Evolutionary conservation across 2,888 invertebrate genomes (phyloP), one percentile per base, ranked within the genome.

Genomic region (Amiota mariae): DNA sequence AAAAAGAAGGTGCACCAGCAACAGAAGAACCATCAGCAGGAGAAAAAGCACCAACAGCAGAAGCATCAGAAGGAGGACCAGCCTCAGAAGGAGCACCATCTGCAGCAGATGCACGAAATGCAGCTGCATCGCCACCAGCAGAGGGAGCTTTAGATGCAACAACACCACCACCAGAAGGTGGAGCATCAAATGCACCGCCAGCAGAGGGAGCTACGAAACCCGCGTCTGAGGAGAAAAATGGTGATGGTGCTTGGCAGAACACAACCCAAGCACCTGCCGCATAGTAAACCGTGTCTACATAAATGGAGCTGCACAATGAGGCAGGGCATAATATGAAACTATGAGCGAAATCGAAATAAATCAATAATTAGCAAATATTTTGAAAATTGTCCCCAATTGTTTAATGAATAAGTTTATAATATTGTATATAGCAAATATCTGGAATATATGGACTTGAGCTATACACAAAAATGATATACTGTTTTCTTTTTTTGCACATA

Each of bases 61-160:
- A 46, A 49, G 8, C 64, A 1, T n/a, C 8, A 64, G 46, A 36
- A 4, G 64, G 9, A 46, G n/a, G n/a, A n/a, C n/a, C n/a, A n/a
- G n/a, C n/a, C n/a, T n/a, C n/a, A n/a, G n/a, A n/a, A n/a, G 47
- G 47, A 9, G 12, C 64, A 46, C 64, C 64, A 64, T 13, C 1
- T 2, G 48, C n/a, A 9, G 70, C 67, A 18, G 24, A n/a, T n/a
- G n/a, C n/a, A n/a, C n/a, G n/a, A n/a, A n/a, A n/a, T n/a, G n/a
- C n/a, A n/a, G n/a, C n/a, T n/a, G n/a, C n/a, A n/a, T n/a, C 68
- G 10, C 10, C 18, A 15, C 46, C 67, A 9, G 67, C 36, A 3
- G 68, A 20, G 6, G 68, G 67, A 8, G 51, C 67, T n/a, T n/a
- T n/a, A 67, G 24, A 24, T 2, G n/a, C 67, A n/a, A 54, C 11